Percentiles rank a stretch among this genome's conserved stretches.
phyloP scores from a whole-genome alignment of 2,113 vertebrate species.

The Saccopteryx bilineata region DNA sequence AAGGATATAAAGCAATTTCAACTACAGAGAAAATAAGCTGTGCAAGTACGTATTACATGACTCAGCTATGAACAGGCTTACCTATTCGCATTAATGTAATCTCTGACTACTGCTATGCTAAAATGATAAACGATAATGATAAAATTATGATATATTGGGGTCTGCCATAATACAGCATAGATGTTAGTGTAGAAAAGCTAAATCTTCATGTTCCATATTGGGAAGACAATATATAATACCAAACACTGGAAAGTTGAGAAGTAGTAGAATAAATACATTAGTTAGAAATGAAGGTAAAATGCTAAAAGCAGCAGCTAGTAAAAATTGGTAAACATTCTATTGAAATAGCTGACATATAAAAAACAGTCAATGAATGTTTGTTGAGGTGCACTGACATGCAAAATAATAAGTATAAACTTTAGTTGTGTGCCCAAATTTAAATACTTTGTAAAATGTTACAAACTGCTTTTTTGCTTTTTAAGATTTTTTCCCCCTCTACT shows the following conservation, averaged over 20 bases:
- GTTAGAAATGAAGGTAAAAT: conserved; percentile 44
- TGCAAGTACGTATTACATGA: neutral
- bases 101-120: neutral
- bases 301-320: conserved; percentile 38
- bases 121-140: neutral
- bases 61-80: conserved; percentile 45
- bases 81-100: neutral
- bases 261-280: neutral
- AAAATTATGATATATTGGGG: neutral
- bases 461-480: conserved; percentile 41
- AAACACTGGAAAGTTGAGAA: conserved; percentile 42
- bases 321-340: neutral
- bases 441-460: conserved; percentile 45
- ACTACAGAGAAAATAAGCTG: conserved; percentile 24
- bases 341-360: conserved; percentile 19
- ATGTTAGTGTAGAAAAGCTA: neutral
- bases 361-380: conserved; percentile 41
- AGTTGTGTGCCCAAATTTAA: conserved; percentile 21
- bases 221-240: conserved; percentile 39
- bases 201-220: conserved; percentile 40
- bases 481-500: neutral
- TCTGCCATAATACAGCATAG: neutral
- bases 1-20: conserved; percentile 53
- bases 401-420: conserved; percentile 12
- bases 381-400: neutral